A percentile compares a stretch with the other conserved stretches of the same genome.
Evolutionary conservation across 2,113 vertebrate genomes (phyloP).

Genomic region (Vidua chalybeata): DNA sequence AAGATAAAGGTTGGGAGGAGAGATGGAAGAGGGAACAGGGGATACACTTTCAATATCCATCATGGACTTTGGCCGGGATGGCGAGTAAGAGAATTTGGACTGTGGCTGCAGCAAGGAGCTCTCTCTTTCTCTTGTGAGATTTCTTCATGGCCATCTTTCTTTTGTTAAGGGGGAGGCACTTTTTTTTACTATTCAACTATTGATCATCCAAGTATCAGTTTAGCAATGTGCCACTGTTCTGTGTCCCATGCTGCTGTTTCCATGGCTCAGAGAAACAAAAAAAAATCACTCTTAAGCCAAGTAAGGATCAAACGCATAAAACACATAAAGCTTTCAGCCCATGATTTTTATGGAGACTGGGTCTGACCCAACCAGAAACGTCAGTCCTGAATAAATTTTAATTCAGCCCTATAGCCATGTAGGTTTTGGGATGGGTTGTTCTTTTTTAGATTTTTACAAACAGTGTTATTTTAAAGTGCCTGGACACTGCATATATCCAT

Average conservation of each 20-base stretch:
- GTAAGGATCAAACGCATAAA: background rate
- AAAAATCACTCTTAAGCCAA: background rate
- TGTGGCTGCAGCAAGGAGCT: background rate
- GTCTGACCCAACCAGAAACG: background rate
- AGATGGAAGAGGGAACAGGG: background rate
- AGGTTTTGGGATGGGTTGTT: background rate
- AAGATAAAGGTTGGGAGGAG: background rate
- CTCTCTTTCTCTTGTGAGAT: background rate
- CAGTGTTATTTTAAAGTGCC: background rate
- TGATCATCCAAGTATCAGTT: background rate
- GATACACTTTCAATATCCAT: background rate
- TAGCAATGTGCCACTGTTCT: background rate
- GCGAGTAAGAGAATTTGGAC: background rate
- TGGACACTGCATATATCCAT: background rate
- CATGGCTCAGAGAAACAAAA: background rate
- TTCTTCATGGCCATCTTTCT: background rate
- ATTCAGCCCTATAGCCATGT: background rate
- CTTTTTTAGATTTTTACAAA: background rate
- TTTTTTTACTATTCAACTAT: background rate
- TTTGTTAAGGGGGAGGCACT: background rate
- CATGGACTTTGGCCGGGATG: background rate
- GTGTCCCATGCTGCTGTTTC: background rate
- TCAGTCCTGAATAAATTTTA: background rate
- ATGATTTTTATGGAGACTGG: background rate
- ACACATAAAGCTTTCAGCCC: background rate